These are phyloP conservation scores for Chionis minor DNA, from an alignment of 2,113 vertebrate genomes.

Conservation along the genomic window DNA sequence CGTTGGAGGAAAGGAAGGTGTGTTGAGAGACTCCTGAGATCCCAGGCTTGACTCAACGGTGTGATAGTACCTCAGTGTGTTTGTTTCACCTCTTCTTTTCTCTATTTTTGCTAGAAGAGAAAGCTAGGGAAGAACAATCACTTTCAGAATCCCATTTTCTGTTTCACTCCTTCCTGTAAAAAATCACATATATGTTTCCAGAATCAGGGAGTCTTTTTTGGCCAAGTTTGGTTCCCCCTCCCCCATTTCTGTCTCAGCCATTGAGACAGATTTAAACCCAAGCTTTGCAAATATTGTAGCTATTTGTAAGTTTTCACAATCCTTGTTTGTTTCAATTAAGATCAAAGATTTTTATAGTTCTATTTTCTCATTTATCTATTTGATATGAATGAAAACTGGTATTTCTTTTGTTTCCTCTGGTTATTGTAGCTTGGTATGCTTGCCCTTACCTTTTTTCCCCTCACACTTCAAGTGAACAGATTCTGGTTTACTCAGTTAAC, in stretches of 20 bases:
- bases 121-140: neutral
- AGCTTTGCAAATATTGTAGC: neutral
- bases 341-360: neutral
- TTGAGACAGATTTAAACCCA: neutral
- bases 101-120: neutral
- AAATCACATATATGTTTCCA: neutral
- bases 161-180: neutral
- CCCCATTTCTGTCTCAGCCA: neutral
- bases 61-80: neutral
- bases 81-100: neutral
- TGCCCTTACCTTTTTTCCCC: neutral
- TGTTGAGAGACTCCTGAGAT: neutral
- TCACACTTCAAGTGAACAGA: neutral
- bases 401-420: neutral
- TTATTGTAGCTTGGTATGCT: neutral
- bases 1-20: neutral
- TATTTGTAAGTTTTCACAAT: neutral
- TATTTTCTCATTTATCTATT: neutral
- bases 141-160: neutral
- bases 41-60: neutral
- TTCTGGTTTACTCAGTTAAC: slow-evolving; percentile 26
- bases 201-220: neutral
- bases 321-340: neutral
- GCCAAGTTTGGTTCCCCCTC: neutral
- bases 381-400: neutral